Conservation (phyloP, 2,113 vertebrate species). For the Notarius lentiginosus region DNA sequence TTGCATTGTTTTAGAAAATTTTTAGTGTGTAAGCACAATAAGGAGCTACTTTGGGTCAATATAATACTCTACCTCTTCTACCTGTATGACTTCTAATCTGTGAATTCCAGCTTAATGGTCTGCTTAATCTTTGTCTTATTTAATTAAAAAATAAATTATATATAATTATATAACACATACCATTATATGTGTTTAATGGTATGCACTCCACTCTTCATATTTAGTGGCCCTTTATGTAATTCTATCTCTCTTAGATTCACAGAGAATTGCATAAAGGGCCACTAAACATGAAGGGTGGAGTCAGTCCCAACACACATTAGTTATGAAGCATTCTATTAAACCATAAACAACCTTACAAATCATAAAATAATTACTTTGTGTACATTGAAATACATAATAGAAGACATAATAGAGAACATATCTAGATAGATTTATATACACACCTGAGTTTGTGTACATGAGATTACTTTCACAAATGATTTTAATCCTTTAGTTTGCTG, state of each 20-base stretch:
- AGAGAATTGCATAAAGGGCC: background rate
- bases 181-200: no score
- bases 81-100: background rate
- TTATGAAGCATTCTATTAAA: background rate
- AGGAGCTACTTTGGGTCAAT: background rate
- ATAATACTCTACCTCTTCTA: background rate
- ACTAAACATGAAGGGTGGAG: background rate
- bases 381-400: background rate
- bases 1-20: background rate
- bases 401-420: background rate
- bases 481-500: background rate
- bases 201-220: no score
- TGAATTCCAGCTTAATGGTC: background rate
- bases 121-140: background rate
- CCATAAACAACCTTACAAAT: background rate
- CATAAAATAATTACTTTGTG: background rate
- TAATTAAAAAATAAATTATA: no score
- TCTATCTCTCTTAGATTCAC: no score
- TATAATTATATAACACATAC: no score
- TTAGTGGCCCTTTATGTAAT: no score
- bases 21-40: background rate
- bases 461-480: background rate
- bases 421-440: background rate
- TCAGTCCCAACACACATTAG: background rate
- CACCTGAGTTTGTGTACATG: background rate